Evolutionary conservation across 2,113 vertebrate genomes (phyloP).

Genomic region (Eolophus roseicapilla): DNA sequence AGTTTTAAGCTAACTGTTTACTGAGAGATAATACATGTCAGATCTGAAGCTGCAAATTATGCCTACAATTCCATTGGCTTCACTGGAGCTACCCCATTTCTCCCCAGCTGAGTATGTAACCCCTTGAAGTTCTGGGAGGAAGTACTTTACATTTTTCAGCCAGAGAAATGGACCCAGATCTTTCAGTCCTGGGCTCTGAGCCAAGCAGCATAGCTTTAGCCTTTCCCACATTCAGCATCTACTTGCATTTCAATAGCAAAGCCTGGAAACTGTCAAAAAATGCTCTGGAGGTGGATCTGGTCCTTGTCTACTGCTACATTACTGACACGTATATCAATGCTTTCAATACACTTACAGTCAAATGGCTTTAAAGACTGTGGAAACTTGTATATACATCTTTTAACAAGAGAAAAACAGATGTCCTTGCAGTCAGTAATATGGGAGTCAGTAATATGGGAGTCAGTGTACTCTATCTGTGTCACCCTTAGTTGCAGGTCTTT

Average conservation of each 20-base stretch:
- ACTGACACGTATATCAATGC: slow-evolving; percentile 35
- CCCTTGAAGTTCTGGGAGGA: slow-evolving; percentile 30
- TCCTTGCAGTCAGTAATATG: background rate
- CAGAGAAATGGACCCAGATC: slow-evolving; percentile 46
- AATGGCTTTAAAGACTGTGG: slow-evolving; percentile 37
- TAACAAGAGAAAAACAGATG: slow-evolving; percentile 39
- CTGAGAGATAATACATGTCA: background rate
- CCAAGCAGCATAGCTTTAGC: slow-evolving; percentile 53
- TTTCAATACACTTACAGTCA: slow-evolving; percentile 31
- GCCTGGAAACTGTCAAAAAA: slow-evolving; percentile 67
- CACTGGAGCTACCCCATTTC: background rate
- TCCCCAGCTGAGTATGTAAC: background rate
- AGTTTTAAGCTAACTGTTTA: background rate
- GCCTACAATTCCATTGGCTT: background rate
- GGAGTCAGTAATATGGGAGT: background rate
- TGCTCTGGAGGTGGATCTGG: slow-evolving; percentile 53
- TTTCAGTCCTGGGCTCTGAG: slow-evolving; percentile 56
- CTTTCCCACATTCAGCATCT: slow-evolving; percentile 67
- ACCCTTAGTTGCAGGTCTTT: background rate
- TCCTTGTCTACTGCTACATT: slow-evolving; percentile 48
- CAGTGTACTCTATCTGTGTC: background rate
- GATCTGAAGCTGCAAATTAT: background rate
- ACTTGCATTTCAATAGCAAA: slow-evolving; percentile 54
- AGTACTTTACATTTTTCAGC: slow-evolving; percentile 41
- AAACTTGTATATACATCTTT: slow-evolving; percentile 57